A percentile compares a stretch with the other conserved stretches of the same genome.
Conservation (phyloP, 2,113 vertebrate genomes). For the Ceratotherium simum region DNA sequence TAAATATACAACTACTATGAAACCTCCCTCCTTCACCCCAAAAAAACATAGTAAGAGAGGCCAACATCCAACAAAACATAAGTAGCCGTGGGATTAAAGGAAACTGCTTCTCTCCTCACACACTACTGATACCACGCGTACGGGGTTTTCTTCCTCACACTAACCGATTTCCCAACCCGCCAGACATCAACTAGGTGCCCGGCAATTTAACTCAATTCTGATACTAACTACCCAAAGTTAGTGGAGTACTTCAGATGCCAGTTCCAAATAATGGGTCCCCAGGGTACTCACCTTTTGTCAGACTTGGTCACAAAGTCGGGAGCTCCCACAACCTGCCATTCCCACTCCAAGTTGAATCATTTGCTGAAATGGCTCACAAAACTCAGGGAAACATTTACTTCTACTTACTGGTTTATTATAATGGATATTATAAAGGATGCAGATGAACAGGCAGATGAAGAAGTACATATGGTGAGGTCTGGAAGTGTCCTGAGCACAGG, state of each 20-base stretch:
- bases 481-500: not conserved
- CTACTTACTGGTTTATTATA: not conserved
- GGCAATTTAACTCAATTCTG: not conserved
- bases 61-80: not conserved
- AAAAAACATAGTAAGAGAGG: not conserved
- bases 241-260: not conserved
- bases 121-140: not conserved
- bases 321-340: not conserved
- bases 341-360: not conserved
- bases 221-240: not conserved
- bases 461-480: not conserved
- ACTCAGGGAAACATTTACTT: not conserved
- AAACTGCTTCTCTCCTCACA: not conserved
- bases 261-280: not conserved
- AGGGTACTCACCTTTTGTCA: not conserved
- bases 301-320: not conserved
- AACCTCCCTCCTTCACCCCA: rapidly evolving
- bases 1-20: not conserved
- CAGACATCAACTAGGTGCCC: not conserved
- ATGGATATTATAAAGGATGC: not conserved
- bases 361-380: not conserved
- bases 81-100: not conserved
- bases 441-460: not conserved
- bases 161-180: not conserved
- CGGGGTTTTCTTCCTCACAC: not conserved